Evolutionary conservation across 2,888 invertebrate genomes (phyloP), one percentile per base, ranked within the genome.

Genomic region (Troides aeacus): DNA sequence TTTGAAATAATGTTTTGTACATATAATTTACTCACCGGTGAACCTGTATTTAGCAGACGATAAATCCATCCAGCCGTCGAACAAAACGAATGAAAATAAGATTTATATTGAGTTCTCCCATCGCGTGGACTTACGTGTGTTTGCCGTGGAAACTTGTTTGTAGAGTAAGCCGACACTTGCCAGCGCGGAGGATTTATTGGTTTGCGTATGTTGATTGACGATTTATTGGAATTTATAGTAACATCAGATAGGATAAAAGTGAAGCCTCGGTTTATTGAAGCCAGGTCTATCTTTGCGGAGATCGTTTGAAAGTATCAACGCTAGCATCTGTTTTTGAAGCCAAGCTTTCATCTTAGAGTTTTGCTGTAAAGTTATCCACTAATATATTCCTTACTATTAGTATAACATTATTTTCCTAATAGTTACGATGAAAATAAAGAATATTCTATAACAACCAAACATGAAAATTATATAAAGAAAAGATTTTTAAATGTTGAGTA

Each of bases 21-120:
- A 10, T n/a, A 58, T 30, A 23, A 62, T 46, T 63, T 8, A 18
- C n/a, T 63, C n/a, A n/a, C 18, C 18, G 62, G 70, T 68, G 75
- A 75, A 75, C 75, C 78, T 81, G 77, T 84, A 82, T 87, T 87
- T 86, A 85, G 82, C 87, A 84, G 84, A 84, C 85, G 78, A 89
- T 89, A 88, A 89, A 90, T 89, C 85, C 84, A 83, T 83, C 81
- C 79, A 77, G 74, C 82, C 50, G 50, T 87, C 88, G 76, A 77
- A 76, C 77, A 76, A 74, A 73, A 73, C 74, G 73, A 77, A 76
- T 74, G 74, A 70, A 69, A 72, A 72, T 63, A 72, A 76, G 75
- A 77, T 78, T 78, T 78, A 78, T 77, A 64, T 60, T 24, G 69
- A 64, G 39, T 64, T 64, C 57, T 6, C 15, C 24, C 50, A 50